These are phyloP conservation scores for Indicator maculatus DNA, from an alignment of 2,113 vertebrate species.

Conservation along the genomic window DNA sequence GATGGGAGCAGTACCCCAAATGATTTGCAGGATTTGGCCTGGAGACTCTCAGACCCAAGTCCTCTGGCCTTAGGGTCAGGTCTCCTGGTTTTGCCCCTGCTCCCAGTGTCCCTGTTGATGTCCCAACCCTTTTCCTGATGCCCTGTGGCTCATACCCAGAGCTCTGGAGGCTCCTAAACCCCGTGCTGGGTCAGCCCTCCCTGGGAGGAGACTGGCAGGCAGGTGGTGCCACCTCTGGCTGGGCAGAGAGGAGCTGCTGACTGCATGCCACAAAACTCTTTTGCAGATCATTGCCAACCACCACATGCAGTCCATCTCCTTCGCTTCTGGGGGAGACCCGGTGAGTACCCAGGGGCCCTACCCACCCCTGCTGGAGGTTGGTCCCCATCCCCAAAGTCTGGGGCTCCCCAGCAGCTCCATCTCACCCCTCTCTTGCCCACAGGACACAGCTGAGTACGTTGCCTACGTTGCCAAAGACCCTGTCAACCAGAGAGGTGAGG, in stretches of 20 bases:
- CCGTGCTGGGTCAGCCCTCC: background rate
- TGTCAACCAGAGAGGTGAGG: conserved; percentile 96
- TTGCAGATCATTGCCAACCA: conserved; percentile 95
- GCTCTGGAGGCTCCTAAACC: background rate
- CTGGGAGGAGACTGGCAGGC: rapidly evolving
- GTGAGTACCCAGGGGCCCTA: conserved; percentile 75
- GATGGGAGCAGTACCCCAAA: rapidly evolving
- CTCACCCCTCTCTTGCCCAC: background rate
- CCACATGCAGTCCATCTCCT: conserved; percentile 97
- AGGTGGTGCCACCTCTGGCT: background rate
- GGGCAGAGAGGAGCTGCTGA: background rate
- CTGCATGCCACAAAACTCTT: background rate
- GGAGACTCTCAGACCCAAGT: rapidly evolving
- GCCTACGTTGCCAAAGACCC: conserved; percentile 98
- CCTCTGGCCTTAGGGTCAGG: background rate
- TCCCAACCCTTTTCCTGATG: background rate
- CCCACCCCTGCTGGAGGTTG: rapidly evolving
- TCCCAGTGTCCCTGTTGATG: background rate
- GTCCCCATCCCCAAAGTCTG: rapidly evolving
- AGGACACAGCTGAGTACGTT: conserved; percentile 83
- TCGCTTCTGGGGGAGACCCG: conserved; percentile 94
- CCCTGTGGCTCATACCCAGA: background rate
- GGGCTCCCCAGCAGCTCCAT: background rate
- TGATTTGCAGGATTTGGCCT: background rate
- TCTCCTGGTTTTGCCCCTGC: background rate